Base-by-base conservation (phyloP, 2,797 vertebrate genomes). In the Melanogrammus aeglefinus region DNA sequence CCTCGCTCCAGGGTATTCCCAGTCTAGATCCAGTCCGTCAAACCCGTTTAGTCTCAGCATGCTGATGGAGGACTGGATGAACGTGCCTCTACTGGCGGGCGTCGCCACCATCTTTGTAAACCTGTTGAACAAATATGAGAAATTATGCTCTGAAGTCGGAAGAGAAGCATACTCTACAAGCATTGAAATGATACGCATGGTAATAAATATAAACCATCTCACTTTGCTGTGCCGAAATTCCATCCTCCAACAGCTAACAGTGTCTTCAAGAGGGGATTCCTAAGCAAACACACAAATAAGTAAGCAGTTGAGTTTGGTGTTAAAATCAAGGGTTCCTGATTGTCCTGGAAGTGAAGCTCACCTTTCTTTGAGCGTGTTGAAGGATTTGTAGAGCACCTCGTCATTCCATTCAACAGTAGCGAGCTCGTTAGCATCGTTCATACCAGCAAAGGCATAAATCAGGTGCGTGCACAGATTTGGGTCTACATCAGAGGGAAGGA, bases 1-100 rank as follows among this genome's bases (percentile, higher is more conserved):
- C 87, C 95, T 89, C 2, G 92, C 74, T 73, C 90, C 94, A 0
- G 95, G 96, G 77, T 95, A 96, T 82, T 95, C 90, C 94, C 96
- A 96, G 87, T 95, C 95, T 73, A 97, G 90, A 78, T 96, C 95
- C 12, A 96, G 88, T 1, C 96, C 96, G 83, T 96, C 94, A 79
- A 97, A 96, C 21, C 81, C 80, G 72, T 94, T 77, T 12, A 72
- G 86, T 82, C 95, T 92, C 80, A 96, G 91, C 77, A 95, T 85
- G 10, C 14, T 66, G 44, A 94, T 91, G 2, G 92, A 93, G 0
- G 96, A 96, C 76, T 87, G 86, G 82, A 96, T 94, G 47, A 97
- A 96, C 14, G 13, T 92, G 31, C 89, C 81, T 78, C 94, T 90
- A 82, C 88, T 95, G 78, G 70, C 81, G 76, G 83, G 29, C 1